Conservation (phyloP, 2,888 invertebrate genomes). For the Drosophila fulvimacula region DNA sequence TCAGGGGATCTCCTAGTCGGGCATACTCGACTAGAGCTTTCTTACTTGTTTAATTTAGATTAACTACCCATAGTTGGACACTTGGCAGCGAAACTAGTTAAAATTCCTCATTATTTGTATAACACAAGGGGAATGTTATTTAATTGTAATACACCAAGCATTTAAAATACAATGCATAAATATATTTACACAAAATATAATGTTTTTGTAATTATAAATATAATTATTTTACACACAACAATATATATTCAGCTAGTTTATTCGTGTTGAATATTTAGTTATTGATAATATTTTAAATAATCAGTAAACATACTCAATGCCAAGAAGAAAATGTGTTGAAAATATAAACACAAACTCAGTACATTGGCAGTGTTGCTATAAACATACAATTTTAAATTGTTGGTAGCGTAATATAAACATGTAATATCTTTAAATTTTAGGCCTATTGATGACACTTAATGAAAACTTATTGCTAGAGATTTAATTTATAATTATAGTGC, state of each 20-base stretch:
- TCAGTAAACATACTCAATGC: constrained; percentile 57
- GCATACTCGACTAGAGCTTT: too few species aligned
- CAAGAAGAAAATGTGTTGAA: constrained; percentile 39
- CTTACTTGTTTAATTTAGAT: too few species aligned
- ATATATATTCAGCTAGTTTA: constrained; percentile 67
- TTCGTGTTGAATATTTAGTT: constrained; percentile 70
- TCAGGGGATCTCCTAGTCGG: too few species aligned
- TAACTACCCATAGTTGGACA: background rate
- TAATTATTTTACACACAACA: constrained; percentile 60
- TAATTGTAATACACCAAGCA: constrained; percentile 43
- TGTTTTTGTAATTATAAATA: constrained; percentile 43
- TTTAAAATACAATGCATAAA: constrained; percentile 81
- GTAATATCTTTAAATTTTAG: constrained; percentile 40
- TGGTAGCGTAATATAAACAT: constrained; percentile 45
- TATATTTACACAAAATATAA: constrained; percentile 71
- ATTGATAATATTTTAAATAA: constrained; percentile 6
- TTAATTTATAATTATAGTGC: constrained; percentile 66
- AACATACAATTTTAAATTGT: constrained; percentile 50
- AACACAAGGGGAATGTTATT: constrained; percentile 46
- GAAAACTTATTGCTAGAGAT: constrained; percentile 65
- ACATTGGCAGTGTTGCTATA: constrained; percentile 46
- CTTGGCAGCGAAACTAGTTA: background rate
- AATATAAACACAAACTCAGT: constrained; percentile 51
- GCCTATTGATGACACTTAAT: constrained; percentile 49
- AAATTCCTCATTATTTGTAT: constrained; percentile 64